Evolutionary conservation across 1,140 invertebrate genomes (phyloP), one percentile per base, ranked within the genome.

Genomic region (Homalodisca vitripennis): DNA sequence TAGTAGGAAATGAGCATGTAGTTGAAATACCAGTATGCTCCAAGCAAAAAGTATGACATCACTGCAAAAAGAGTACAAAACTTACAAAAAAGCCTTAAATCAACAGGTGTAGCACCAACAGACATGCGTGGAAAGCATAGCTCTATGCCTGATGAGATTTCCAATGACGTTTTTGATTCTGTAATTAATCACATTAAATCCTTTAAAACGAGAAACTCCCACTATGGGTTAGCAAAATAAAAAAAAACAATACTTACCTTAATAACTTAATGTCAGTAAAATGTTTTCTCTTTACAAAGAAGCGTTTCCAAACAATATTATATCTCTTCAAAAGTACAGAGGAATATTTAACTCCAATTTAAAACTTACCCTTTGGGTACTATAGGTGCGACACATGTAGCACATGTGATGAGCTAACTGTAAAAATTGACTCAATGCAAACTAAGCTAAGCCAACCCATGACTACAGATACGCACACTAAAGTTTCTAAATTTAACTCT

Each of bases 321-420:
- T 67, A 10, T 67, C 66, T 20, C 53, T 22, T 13, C 14, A 41
- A 13, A 24, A n/a, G 22, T 67, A 41, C 29, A 20, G 66, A 67
- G 26, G 22, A 27, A 67, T 67, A 6, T 67, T 67, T n/a, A 57
- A 55, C n/a, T 22, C 24, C 14, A 67, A 53, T 30, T 67, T 67
- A 17, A 67, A 67, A 29, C 27, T 53, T 67, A 22, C 12, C 13
- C 3, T 68, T 68, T 29, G 31, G 46, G 3, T 68, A 12, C 27
- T 51, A 24, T 17, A 10, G 53, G 14, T 27, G 26, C 12, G 67
- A 68, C 32, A 68, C 31, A 17, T 68, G 67, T 57, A 29, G 20
- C 32, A 32, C 1, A 10, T 47, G 67, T 60, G 67, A 57, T 32
- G 53, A 68, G 26, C 10, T 29, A 2, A 29, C 32, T 2, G 67